These are phyloP conservation scores for Orthosia gothica DNA, from an alignment of 2,888 invertebrate genomes.

Conservation along the genomic window DNA sequence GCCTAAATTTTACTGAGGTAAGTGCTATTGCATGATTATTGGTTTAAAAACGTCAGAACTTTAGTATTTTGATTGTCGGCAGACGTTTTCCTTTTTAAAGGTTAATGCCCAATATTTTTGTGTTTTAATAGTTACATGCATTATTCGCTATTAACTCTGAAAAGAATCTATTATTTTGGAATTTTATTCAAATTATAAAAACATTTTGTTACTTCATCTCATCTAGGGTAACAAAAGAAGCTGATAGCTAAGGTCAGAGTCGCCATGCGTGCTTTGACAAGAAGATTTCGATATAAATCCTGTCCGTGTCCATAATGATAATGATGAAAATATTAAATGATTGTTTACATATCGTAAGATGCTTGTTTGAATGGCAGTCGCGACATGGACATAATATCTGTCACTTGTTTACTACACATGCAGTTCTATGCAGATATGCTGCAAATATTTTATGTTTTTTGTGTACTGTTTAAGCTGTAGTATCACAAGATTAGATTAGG, in stretches of 20 bases:
- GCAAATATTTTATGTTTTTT: constrained; percentile 22
- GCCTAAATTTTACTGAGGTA: constrained; percentile 89
- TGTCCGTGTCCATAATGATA: constrained; percentile 23
- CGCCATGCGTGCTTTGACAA: constrained; percentile 89
- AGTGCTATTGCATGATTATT: constrained; percentile 67
- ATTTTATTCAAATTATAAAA: constrained; percentile 14
- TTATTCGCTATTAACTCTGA: constrained; percentile 2
- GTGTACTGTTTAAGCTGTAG: constrained; percentile 8
- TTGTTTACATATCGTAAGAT: constrained; percentile 51
- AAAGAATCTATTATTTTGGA: constrained; percentile 40
- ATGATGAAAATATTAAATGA: constrained; percentile 19
- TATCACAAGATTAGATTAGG: constrained; percentile 10
- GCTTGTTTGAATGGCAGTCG: constrained; percentile 14
- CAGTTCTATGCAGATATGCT: constrained; percentile 9
- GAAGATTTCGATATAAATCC: constrained; percentile 59
- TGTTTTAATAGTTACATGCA: constrained; percentile 41
- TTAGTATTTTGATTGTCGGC: constrained; percentile 85
- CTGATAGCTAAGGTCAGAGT: constrained; percentile 65
- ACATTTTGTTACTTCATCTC: constrained; percentile 14
- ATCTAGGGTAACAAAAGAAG: constrained; percentile 56
- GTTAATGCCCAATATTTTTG: constrained; percentile 79
- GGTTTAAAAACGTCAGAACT: constrained; percentile 24
- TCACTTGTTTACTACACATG: constrained; percentile 49
- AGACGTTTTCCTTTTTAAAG: constrained; percentile 82
- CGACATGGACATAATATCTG: constrained; percentile 19